Evolutionary conservation across 2,888 invertebrate species (phyloP), one percentile per base, ranked within the genome.

Genomic region (Thecophora atra): DNA sequence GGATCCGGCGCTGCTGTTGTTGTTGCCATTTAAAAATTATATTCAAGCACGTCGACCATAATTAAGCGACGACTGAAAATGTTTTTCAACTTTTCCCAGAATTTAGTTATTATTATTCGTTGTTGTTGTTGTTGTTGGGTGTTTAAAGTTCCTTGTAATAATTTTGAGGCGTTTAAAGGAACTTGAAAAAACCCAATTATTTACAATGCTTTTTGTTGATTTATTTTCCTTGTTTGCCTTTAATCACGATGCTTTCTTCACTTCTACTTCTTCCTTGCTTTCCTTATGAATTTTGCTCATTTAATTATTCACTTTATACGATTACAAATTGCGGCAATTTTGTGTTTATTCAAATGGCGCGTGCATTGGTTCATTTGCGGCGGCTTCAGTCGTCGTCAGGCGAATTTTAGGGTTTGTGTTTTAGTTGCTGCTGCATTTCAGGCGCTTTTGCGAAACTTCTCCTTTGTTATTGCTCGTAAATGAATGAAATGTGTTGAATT

Each of bases 301-400:
- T 44, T 47, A 63, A 52, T 63, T 63, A 64, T 65, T 47, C 11
- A 11, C n/a, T 47, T 30, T 8, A 30, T 30, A 30, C 30, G 73
- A 71, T 66, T 74, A 78, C 78, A 78, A 77, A 79, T 79, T 77
- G 77, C 76, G 70, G 77, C 74, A 76, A 77, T 78, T 78, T 77
- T 70, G 72, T 76, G 76, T 77, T 74, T 74, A 76, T 78, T 77
- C 76, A 78, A 77, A 77, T 78, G 77, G 76, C 78, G 76, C 78
- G 77, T 78, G 79, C 73, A 52, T 72, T 73, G 78, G 77, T 77
- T 77, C 76, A 77, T 77, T 75, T 63, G 70, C 63, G 71, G 19
- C 26, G 52, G 47, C 60, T 30, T 13, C 26, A 11, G 54, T 54
- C n/a, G 19, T 54, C n/a, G 54, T 56, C 8, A n/a, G 11, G 3